Base-by-base conservation (phyloP, 2,797 vertebrate species). In the Arctocebus calabarensis region DNA sequence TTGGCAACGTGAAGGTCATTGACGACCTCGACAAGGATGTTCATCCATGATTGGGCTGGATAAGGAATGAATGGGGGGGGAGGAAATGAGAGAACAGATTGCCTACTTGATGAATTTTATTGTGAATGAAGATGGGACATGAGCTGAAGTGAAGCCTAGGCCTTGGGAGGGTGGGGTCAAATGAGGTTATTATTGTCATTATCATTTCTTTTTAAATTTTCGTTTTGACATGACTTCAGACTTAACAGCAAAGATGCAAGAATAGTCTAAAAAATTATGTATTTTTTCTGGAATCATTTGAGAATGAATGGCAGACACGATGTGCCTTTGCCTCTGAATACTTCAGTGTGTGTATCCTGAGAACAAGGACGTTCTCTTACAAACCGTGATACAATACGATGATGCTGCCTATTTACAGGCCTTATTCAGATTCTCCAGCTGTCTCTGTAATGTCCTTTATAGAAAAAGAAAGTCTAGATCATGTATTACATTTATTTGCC, bases 221-320 rank as follows among this genome's bases (percentile, higher is more conserved):
- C 20, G 71, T 71, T 90, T 73, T 84, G 74, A 16, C 10, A 4
- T 77, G 68, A 64, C 37, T 48, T 79, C 8, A 66, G 37, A 57
- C 43, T 81, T 91, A 52, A 52, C 1, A 22, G 55, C 70, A 85
- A 94, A 59, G 8, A 91, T 71, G 66, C 29, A 84, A 94, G 78
- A 91, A 83, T 14, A 87, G 48, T 27, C 7, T 14, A 71, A 32
- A 83, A 75, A 19, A 52, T 52, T 52, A 20, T 75, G 84, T 78
- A 64, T 84, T 13, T 78, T 22, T 32, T 25, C 19, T 9, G 4
- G 57, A 55, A 55, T 17, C 0, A 7, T 66, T 79, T 37, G 68
- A 81, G 48, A 68, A 20, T 52, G 22, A 61, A 7, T 79, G 27
- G n/a, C 19, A 43, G 48, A 52, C 48, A 1, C 3, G 23, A 29